Base-by-base conservation (phyloP, 2,888 invertebrate species). In the Linnaemya vulpina region DNA sequence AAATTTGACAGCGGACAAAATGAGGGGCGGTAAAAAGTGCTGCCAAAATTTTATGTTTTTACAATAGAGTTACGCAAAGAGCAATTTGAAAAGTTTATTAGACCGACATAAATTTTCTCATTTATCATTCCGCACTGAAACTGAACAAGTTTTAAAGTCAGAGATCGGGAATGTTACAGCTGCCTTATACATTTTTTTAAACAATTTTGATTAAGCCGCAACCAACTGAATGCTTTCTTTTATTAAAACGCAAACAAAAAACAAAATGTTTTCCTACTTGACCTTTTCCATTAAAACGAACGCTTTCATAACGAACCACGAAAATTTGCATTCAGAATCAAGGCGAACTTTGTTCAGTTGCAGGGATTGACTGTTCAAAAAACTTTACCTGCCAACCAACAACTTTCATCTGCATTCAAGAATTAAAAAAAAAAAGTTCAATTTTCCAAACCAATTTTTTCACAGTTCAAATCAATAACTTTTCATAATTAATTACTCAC, bases 381-480 rank as follows among this genome's bases (percentile, higher is more conserved):
- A 49, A 17, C 20, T 10, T 53, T 22, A 11, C 11, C 17, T 51
- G 13, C 13, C 55, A 55, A 25, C n/a, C n/a, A n/a, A 11, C 13
- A 58, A 4, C 11, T 35, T 58, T 8, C n/a, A 17, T 40, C 13
- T 15, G 17, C 46, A 49, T 49, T 67, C 46, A 1, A 13, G 1
- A 53, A 53, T 22, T 22, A 22, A 2, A 53, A 53, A 13, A 30
- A 30, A 25, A 25, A 25, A 25, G n/a, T 30, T 30, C 1, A 30
- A 58, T 58, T 30, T 58, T 30, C 30, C 30, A 58, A 22, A 5
- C 53, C n/a, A 30, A 30, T 30, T 30, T 58, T 17, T 46, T 55
- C n/a, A 38, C 49, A 67, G 46, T 60, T 77, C 51, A 60, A 77
- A 70, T 78, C 75, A 51, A 78, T 51, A 78, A 30, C 40, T 62